Conservation (phyloP, 2,888 invertebrate species). For the Acanthopleura granulata region DNA sequence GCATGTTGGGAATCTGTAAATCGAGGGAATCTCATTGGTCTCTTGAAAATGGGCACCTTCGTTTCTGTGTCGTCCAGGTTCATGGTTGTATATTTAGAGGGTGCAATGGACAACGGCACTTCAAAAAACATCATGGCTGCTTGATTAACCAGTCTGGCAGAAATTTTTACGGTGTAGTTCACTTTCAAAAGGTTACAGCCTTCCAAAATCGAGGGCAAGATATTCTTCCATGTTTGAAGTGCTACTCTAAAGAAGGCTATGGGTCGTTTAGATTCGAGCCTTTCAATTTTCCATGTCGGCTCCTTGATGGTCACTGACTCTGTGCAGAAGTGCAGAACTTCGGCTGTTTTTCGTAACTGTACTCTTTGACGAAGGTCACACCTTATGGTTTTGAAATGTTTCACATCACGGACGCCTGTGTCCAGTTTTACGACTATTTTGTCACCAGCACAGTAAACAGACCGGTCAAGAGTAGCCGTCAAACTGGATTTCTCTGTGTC, state of each 20-base stretch:
- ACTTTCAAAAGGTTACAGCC: slow-evolving; percentile 47
- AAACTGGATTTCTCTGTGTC: slow-evolving; percentile 29
- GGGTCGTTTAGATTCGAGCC: background rate
- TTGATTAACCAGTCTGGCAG: slow-evolving; percentile 47
- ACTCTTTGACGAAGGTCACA: slow-evolving; percentile 46
- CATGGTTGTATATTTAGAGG: slow-evolving; percentile 42
- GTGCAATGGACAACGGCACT: slow-evolving; percentile 55
- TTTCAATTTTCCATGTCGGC: slow-evolving; percentile 5
- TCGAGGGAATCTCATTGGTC: slow-evolving; percentile 55
- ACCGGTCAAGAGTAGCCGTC: slow-evolving; percentile 46
- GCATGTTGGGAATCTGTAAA: slow-evolving; percentile 37
- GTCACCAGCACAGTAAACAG: slow-evolving; percentile 59
- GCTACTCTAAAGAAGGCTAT: slow-evolving; percentile 28
- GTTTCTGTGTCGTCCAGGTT: slow-evolving; percentile 32
- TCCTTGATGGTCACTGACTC: background rate
- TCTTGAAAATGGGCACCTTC: slow-evolving; percentile 53
- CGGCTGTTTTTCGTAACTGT: slow-evolving; percentile 33
- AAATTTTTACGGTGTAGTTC: slow-evolving; percentile 47
- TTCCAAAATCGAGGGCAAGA: slow-evolving; percentile 52
- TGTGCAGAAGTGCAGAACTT: slow-evolving; percentile 13
- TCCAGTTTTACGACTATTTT: slow-evolving; percentile 49
- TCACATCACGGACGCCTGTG: slow-evolving; percentile 34
- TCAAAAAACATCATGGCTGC: slow-evolving; percentile 51
- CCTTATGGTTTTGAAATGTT: slow-evolving; percentile 45
- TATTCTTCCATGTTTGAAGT: slow-evolving; percentile 49